Evolutionary conservation across 2,888 invertebrate genomes (phyloP).

Genomic region (Thymelicus sylvestris): DNA sequence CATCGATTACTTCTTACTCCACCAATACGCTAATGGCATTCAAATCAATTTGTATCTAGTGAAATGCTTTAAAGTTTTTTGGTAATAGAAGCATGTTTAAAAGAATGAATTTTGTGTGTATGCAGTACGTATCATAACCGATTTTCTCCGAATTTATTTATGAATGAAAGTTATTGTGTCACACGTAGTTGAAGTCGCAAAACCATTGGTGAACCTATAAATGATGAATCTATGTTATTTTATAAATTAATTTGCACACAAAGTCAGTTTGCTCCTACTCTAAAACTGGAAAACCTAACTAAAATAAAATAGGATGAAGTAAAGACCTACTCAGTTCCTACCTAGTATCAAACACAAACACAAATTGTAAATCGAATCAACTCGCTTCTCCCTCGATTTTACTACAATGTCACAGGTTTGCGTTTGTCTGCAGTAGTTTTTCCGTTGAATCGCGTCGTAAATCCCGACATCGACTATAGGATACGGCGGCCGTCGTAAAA

Average conservation of each 20-base stretch:
- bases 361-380: not conserved
- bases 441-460: constrained; percentile 46
- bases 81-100: not conserved
- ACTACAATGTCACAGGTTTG: not conserved
- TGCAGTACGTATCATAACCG: too few species aligned
- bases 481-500: constrained; percentile 48
- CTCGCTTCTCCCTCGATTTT: not conserved
- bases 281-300: too few species aligned
- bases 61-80: not conserved
- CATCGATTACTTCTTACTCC: constrained; percentile 52
- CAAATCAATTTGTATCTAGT: not conserved
- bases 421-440: constrained; percentile 34
- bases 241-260: too few species aligned
- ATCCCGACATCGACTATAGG: constrained; percentile 45
- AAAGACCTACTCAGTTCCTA: not conserved
- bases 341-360: too few species aligned
- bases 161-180: too few species aligned
- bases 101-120: not conserved
- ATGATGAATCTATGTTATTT: too few species aligned
- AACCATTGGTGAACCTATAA: too few species aligned
- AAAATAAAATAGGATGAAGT: too few species aligned
- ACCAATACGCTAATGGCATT: not conserved
- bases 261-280: too few species aligned
- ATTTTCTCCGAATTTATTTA: too few species aligned
- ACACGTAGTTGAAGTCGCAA: too few species aligned